Evolutionary conservation across 92 coral and sea anemone genomes (phyloP).

Genomic region (Porites rus): DNA sequence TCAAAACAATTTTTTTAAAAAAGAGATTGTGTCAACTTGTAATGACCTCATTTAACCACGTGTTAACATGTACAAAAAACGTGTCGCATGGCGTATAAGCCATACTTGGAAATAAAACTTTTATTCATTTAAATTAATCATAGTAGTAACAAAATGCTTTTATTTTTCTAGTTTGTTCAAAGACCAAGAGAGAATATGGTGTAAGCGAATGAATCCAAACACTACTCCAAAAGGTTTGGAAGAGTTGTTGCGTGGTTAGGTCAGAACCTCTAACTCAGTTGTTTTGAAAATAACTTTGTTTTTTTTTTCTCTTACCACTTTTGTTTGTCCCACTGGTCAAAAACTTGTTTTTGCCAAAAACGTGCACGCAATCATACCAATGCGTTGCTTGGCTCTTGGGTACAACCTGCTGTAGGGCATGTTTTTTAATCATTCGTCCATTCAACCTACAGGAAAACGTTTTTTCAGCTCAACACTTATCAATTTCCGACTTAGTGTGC

Average conservation of each 20-base stretch:
- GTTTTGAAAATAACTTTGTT: not conserved
- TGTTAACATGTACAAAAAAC: too few species aligned
- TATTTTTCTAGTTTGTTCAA: too few species aligned
- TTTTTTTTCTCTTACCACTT: not conserved
- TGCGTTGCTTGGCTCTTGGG: not conserved
- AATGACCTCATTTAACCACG: too few species aligned
- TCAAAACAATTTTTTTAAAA: too few species aligned
- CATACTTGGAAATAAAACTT: too few species aligned
- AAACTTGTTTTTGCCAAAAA: not conserved
- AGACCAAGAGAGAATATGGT: too few species aligned
- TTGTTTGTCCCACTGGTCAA: conserved; percentile 15
- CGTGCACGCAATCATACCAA: not conserved
- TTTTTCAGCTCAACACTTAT: not conserved
- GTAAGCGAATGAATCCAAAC: too few species aligned
- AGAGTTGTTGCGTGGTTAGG: not conserved
- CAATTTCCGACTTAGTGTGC: not conserved
- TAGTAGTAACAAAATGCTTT: too few species aligned
- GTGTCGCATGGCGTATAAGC: too few species aligned
- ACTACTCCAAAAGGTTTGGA: not conserved
- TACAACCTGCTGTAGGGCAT: not conserved
- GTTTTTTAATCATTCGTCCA: not conserved
- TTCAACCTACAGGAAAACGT: too few species aligned
- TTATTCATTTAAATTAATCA: too few species aligned
- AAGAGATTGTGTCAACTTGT: too few species aligned
- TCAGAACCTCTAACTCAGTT: not conserved